Base-by-base conservation (phyloP, 2,113 vertebrate genomes). In the Rhombomys opimus region DNA sequence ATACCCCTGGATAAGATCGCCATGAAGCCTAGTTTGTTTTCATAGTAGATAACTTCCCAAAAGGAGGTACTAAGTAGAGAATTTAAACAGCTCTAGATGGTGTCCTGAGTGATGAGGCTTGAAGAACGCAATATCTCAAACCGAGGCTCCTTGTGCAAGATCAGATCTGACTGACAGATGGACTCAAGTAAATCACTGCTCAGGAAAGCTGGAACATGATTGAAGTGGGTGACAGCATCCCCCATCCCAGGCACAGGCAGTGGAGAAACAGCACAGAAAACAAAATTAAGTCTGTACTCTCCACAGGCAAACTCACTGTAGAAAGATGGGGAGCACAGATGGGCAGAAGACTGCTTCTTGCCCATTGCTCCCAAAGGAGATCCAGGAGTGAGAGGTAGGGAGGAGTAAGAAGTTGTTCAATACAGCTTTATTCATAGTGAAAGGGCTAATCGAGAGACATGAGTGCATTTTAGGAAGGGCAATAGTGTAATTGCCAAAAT, bases 1-100 rank as follows among this genome's bases (percentile, higher is more conserved):
- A 41, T 35, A 35, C 41, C 57, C 41, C 93, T 87, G 67, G 52
- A 68, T 78, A 93, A 78, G 65, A 89, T 93, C 63, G 91, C 63
- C 50, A 0, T 52, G 85, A 94, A 94, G 25, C 30, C 90, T 70
- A 67, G 54, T 30, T 30, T 91, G 68, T 75, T 81, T 65, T 77
- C 38, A 63, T 52, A 75, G 46, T 59, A 54, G 8, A 11, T 65
- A 18, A 85, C 80, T 95, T 92, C 11, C 7, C 54, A 11, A 87
- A 82, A 90, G 9, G 87, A 17, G 17, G 75, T 41, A 41, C 25
- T n/a, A 38, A 87, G 38, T 73, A 90, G 4, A 96, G 46, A 5
- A 85, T n/a, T 7, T 70, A n/a, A 90, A 2, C 38, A 91, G 57
- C 23, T 94, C 4, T 25, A 86, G n/a, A 54, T 73, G 80, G 46